Evolutionary conservation across 2,888 invertebrate genomes (phyloP).

Genomic region (Eueremaeus valkanovi): DNA sequence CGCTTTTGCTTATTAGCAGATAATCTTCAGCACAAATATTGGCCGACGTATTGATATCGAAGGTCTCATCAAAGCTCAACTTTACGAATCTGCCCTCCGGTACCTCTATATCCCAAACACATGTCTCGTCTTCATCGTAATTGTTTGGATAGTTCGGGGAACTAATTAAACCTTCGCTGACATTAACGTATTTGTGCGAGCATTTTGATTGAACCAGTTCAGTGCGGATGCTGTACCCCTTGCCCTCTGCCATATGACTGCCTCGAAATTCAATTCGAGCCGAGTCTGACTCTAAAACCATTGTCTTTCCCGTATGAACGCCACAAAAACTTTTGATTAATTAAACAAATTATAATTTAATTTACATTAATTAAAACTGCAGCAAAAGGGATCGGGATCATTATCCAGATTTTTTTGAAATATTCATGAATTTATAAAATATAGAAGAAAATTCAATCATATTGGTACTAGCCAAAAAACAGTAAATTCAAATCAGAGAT

Average conservation of each 20-base stretch:
- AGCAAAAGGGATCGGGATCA: too few species aligned
- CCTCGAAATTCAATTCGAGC: background rate
- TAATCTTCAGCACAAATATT: constrained; percentile 27
- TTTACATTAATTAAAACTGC: too few species aligned
- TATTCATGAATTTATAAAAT: too few species aligned
- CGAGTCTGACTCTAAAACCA: background rate
- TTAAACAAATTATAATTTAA: too few species aligned
- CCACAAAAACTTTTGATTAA: constrained; percentile 12
- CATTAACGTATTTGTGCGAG: background rate
- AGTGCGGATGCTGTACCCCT: background rate
- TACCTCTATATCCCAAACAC: constrained; percentile 25
- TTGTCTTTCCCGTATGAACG: background rate
- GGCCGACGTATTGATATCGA: background rate
- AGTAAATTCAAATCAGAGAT: too few species aligned
- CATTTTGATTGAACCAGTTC: background rate
- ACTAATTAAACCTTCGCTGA: constrained; percentile 38
- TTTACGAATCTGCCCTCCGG: background rate
- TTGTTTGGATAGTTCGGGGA: constrained; percentile 44
- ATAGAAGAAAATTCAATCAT: too few species aligned
- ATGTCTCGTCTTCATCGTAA: constrained; percentile 42
- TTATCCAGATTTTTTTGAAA: too few species aligned
- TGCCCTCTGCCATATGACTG: background rate
- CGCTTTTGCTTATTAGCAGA: constrained; percentile 1
- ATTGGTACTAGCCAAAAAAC: too few species aligned
- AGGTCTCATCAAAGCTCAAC: background rate